Evolutionary conservation across 2,797 vertebrate species (phyloP).

Genomic region (Pseudomugil gertrudae): DNA sequence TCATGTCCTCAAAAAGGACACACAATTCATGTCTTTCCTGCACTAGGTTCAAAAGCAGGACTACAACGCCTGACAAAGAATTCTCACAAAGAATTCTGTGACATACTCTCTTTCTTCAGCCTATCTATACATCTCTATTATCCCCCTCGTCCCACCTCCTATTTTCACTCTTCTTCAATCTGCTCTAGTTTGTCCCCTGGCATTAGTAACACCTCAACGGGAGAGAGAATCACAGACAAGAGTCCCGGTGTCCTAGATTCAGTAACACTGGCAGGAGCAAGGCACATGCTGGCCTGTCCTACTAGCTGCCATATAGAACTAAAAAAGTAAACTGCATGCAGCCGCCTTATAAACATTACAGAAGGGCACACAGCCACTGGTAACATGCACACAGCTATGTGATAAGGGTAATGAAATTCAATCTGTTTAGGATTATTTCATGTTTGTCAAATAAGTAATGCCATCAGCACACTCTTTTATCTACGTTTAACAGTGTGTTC

Average conservation of each 20-base stretch:
- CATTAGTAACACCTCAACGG: constrained; percentile 75
- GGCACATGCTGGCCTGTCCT: constrained; percentile 61
- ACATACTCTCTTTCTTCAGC: constrained; percentile 65
- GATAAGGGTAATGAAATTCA: constrained; percentile 35
- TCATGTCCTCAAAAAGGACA: constrained; percentile 70
- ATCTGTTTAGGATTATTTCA: constrained; percentile 32
- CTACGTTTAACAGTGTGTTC: constrained; percentile 35
- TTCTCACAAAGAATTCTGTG: constrained; percentile 63
- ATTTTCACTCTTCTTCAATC: constrained; percentile 72
- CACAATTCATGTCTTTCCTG: constrained; percentile 60
- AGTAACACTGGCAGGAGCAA: constrained; percentile 68
- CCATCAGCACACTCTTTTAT: constrained; percentile 61
- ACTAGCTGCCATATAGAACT: constrained; percentile 50
- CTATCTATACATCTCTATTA: constrained; percentile 58
- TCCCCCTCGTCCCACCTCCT: constrained; percentile 60
- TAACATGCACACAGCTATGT: constrained; percentile 27
- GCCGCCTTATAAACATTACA: constrained; percentile 42
- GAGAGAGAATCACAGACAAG: constrained; percentile 79
- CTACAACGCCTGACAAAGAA: constrained; percentile 66
- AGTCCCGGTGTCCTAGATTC: constrained; percentile 81
- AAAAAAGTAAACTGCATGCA: constrained; percentile 48
- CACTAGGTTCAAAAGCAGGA: constrained; percentile 62
- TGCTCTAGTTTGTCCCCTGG: constrained; percentile 70
- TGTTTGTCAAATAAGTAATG: constrained; percentile 54
- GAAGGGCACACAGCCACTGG: constrained; percentile 15